Evolutionary conservation across 1,140 invertebrate species (phyloP).

Genomic region (Papilio aristodemus): DNA sequence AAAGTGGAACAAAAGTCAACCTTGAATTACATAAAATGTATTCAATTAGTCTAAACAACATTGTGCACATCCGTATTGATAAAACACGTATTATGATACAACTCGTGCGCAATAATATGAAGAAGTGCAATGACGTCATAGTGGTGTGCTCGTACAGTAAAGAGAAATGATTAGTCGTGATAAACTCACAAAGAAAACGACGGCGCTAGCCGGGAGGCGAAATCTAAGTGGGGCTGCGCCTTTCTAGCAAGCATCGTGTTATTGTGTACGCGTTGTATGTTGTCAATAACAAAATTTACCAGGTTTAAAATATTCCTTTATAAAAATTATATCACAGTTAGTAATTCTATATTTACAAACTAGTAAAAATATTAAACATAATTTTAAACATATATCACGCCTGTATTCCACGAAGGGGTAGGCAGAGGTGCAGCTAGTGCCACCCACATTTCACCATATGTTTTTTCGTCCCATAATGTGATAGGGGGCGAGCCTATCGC

Average conservation of each 20-base stretch:
- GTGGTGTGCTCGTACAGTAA: too few species aligned
- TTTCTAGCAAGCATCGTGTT: background rate
- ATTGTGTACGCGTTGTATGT: background rate
- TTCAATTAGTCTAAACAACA: background rate
- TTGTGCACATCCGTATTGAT: background rate
- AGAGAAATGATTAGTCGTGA: too few species aligned
- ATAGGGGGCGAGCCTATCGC: too few species aligned
- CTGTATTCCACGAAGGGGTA: too few species aligned
- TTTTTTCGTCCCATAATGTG: too few species aligned
- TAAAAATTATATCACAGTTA: constrained; percentile 15
- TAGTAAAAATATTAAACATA: background rate
- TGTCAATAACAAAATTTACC: background rate
- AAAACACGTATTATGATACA: constrained; percentile 2
- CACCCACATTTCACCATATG: too few species aligned
- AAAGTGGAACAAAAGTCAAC: constrained; percentile 9
- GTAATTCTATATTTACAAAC: background rate
- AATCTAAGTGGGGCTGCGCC: too few species aligned
- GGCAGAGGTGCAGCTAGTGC: too few species aligned
- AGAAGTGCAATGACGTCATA: background rate
- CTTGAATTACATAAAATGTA: background rate
- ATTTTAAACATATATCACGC: too few species aligned
- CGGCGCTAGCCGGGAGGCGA: too few species aligned
- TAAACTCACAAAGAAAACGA: too few species aligned
- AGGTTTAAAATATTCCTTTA: background rate
- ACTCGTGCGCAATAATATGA: background rate